phyloP scores from a whole-genome alignment of 2,113 vertebrate species.

The Notothenia rossii region DNA sequence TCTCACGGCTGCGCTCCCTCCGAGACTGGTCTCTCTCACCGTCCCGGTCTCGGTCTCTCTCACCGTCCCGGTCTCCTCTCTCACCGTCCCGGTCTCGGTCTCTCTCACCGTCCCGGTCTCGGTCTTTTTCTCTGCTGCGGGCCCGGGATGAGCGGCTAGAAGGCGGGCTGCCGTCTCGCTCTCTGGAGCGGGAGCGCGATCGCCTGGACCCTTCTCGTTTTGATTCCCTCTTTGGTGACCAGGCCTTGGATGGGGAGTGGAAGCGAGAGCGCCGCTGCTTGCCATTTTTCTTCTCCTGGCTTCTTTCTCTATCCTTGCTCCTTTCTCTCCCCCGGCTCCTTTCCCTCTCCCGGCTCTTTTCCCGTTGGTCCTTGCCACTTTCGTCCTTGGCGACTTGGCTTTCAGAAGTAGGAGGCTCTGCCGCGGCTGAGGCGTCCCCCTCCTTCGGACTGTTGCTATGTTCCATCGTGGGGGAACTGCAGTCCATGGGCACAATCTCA shows the following conservation, averaged over 20 bases:
- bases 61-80: constrained; percentile 64
- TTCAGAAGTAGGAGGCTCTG: constrained; percentile 23
- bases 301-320: constrained; percentile 46
- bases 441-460: constrained; percentile 76
- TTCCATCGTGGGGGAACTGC: constrained; percentile 90
- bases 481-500: constrained; percentile 92
- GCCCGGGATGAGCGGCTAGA: constrained; percentile 85
- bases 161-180: constrained; percentile 76
- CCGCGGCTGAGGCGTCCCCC: constrained; percentile 2
- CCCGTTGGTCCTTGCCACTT: constrained; percentile 18
- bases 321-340: constrained; percentile 43
- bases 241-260: constrained; percentile 94
- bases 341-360: constrained; percentile 35
- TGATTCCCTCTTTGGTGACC: constrained; percentile 90
- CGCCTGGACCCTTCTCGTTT: constrained; percentile 80
- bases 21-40: constrained; percentile 74
- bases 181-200: constrained; percentile 84
- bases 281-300: constrained; percentile 74
- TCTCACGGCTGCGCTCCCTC: constrained; percentile 89
- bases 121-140: constrained; percentile 83
- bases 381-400: constrained; percentile 32
- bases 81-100: constrained; percentile 73
- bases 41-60: constrained; percentile 73
- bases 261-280: constrained; percentile 89
- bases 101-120: constrained; percentile 88